Evolutionary conservation across 1,140 invertebrate species (phyloP), one percentile per base, ranked within the genome.

Genomic region (Galleria mellonella): DNA sequence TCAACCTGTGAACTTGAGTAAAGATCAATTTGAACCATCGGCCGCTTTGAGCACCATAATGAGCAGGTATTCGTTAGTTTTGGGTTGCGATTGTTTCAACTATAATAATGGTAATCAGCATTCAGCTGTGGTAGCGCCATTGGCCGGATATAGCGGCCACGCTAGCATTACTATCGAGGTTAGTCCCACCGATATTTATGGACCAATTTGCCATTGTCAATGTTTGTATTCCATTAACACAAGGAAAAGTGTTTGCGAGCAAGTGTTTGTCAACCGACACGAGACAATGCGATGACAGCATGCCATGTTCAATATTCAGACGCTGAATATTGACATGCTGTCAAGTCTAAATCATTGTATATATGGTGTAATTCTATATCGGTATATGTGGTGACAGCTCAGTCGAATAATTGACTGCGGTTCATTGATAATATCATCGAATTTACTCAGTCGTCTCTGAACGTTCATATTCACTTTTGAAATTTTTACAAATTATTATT

Each of bases 81-180:
- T 41, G 44, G 47, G 45, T 14, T 23, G 14, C 57, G 46, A 67
- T 62, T 58, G 60, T 61, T 56, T 45, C 30, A 17, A 29, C 30
- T 50, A 30, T 67, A 67, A 69, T 58, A 57, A 64, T 43, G 57
- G 62, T 52, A 58, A 72, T 72, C 55, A 60, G 48, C 55, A 69
- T 72, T 55, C 62, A 62, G 40, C 10, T 11, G n/a, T 23, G 44
- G 51, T 57, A 39, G 42, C 43, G 36, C 7, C 29, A 51, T 41
- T 31, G 40, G 56, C 51, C 17, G 56, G 47, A 53, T 50, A 61
- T 51, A 62, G 57, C 43, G 43, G 44, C 52, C 45, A 37, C 31
- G 8, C 39, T 48, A 28, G 30, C 31, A 23, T 32, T 41, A 43
- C 13, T 27, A 43, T 14, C 5, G 32, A 14, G 17, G 17, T 23